phyloP scores from a whole-genome alignment of 1,140 invertebrate species.

The Rhizoglyphus robini region DNA sequence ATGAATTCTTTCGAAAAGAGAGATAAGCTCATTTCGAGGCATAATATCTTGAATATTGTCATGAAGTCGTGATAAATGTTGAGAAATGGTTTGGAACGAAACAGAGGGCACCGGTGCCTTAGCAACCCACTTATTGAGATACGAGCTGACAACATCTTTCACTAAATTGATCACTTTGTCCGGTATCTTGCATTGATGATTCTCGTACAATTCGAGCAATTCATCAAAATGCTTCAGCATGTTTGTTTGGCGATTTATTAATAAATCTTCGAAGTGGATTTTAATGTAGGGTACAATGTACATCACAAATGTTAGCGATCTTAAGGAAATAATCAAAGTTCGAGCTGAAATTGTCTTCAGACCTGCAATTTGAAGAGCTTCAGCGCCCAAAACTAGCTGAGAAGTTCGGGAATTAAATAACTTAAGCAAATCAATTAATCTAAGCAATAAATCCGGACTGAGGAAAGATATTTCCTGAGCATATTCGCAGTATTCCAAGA shows the following conservation, averaged over 20 bases:
- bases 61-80: slow-evolving; percentile 75
- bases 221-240: slow-evolving; percentile 43
- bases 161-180: slow-evolving; percentile 79
- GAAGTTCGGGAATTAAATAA: slow-evolving; percentile 84
- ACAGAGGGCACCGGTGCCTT: slow-evolving; percentile 85
- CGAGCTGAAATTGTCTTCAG: slow-evolving; percentile 91
- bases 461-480: slow-evolving; percentile 45
- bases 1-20: slow-evolving; percentile 69
- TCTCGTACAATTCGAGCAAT: slow-evolving; percentile 49
- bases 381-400: slow-evolving; percentile 85
- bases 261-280: slow-evolving; percentile 36
- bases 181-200: slow-evolving; percentile 81
- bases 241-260: slow-evolving; percentile 33
- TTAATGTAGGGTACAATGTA: slow-evolving; percentile 39
- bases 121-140: slow-evolving; percentile 72
- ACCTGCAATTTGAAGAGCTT: slow-evolving; percentile 81
- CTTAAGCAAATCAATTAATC: slow-evolving; percentile 65
- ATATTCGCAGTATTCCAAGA: slow-evolving; percentile 76
- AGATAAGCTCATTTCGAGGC: slow-evolving; percentile 52
- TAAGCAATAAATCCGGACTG: slow-evolving; percentile 56
- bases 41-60: slow-evolving; percentile 71
- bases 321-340: slow-evolving; percentile 53
- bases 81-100: slow-evolving; percentile 74
- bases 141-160: slow-evolving; percentile 57
- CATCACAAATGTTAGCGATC: slow-evolving; percentile 58